Evolutionary conservation across 2,113 vertebrate species (phyloP).

Genomic region (Crotalus tigris): DNA sequence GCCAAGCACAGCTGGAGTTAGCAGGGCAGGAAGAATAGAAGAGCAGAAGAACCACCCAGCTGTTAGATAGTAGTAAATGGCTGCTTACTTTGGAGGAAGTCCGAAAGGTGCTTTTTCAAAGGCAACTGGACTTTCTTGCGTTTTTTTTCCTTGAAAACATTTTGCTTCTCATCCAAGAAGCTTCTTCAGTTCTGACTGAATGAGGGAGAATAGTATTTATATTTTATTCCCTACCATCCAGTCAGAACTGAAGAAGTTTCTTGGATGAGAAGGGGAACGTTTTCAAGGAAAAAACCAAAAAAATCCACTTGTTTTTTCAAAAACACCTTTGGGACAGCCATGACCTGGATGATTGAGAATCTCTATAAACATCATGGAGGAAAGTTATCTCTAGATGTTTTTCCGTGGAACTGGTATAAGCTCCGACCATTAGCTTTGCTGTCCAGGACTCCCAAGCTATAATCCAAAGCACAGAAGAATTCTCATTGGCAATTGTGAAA

Average conservation of each 20-base stretch:
- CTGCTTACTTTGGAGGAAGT: neutral
- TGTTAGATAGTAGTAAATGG: no score
- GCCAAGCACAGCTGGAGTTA: neutral
- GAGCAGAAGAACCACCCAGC: neutral
- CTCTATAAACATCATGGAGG: neutral
- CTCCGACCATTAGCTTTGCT: neutral
- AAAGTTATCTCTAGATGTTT: neutral
- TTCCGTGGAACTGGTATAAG: neutral
- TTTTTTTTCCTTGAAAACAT: neutral
- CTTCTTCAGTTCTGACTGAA: neutral
- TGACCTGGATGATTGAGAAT: neutral
- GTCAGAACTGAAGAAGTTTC: neutral
- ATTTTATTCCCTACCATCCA: neutral
- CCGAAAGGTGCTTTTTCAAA: neutral
- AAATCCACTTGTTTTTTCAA: neutral
- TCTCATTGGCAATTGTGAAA: neutral
- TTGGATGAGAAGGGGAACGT: neutral
- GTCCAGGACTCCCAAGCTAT: neutral
- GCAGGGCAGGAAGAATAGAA: rapidly evolving
- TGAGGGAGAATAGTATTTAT: neutral
- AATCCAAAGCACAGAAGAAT: neutral
- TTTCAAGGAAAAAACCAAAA: neutral
- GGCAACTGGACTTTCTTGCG: neutral
- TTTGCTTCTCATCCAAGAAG: neutral
- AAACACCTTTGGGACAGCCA: neutral